Conservation (phyloP, 2,797 vertebrate genomes). For the Merluccius polli region DNA sequence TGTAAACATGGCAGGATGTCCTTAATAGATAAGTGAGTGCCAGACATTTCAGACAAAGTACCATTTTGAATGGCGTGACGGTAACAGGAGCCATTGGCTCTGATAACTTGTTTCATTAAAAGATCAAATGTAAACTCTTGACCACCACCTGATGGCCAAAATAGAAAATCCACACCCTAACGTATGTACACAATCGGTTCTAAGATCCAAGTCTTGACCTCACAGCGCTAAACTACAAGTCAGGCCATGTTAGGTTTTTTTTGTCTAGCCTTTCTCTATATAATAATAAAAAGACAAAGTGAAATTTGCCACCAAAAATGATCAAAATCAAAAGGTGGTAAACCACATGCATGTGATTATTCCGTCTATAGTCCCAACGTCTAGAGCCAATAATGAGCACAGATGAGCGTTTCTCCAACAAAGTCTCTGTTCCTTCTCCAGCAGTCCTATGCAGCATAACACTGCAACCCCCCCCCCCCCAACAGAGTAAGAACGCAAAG, state of each 20-base stretch:
- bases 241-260: too few relatives aligned
- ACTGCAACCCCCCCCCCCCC: slow-evolving; percentile 10
- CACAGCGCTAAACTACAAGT: background rate
- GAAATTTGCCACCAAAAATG: background rate
- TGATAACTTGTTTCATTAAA: background rate
- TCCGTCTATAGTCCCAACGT: background rate
- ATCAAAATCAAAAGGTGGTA: background rate
- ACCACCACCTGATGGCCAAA: background rate
- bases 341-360: background rate
- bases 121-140: background rate
- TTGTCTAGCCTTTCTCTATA: background rate
- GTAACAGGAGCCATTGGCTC: background rate
- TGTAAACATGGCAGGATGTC: background rate
- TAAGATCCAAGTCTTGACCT: background rate
- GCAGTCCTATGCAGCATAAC: slow-evolving; percentile 18
- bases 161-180: background rate
- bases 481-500: slow-evolving; percentile 8
- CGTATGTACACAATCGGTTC: background rate
- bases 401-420: background rate
- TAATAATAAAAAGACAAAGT: background rate
- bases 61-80: background rate
- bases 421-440: background rate
- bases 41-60: background rate
- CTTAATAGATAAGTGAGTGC: background rate
- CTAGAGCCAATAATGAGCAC: background rate